A percentile compares a stretch with the other conserved stretches of the same genome.
These are phyloP conservation scores for Penaeus vannamei DNA, from an alignment of 1,140 invertebrate species.

Conservation along the genomic window DNA sequence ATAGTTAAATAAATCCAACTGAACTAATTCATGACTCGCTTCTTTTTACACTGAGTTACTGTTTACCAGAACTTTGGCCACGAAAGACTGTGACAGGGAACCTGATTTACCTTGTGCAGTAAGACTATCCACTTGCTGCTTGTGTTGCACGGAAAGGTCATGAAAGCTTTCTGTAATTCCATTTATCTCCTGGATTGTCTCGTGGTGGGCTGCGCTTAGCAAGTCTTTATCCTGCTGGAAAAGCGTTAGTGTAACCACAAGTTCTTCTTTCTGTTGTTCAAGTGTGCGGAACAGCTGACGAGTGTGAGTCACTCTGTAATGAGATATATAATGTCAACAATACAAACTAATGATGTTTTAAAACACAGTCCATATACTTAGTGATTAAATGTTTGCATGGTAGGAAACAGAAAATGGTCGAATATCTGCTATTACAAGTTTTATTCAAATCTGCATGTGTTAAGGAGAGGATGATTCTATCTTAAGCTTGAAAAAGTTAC, in stretches of 20 bases:
- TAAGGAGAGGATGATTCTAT: too few relatives aligned
- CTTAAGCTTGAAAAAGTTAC: too few relatives aligned
- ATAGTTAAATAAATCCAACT: neutral
- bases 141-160: neutral
- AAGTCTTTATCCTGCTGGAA: slow-evolving; percentile 28
- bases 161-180: neutral
- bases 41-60: too few relatives aligned
- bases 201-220: neutral
- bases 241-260: neutral
- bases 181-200: slow-evolving; percentile 3
- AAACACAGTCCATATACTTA: too few relatives aligned
- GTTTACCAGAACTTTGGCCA: too few relatives aligned
- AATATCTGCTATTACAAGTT: too few relatives aligned
- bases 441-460: too few relatives aligned
- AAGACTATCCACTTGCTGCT: neutral
- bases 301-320: slow-evolving; percentile 36
- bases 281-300: slow-evolving; percentile 26
- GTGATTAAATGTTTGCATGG: too few relatives aligned
- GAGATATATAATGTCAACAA: neutral
- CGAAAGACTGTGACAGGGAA: too few relatives aligned
- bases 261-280: slow-evolving; percentile 32
- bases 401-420: too few relatives aligned
- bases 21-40: neutral
- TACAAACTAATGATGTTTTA: too few relatives aligned
- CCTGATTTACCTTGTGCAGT: neutral